Conservation (phyloP, 2,797 vertebrate genomes). For the Harpagifer antarcticus region DNA sequence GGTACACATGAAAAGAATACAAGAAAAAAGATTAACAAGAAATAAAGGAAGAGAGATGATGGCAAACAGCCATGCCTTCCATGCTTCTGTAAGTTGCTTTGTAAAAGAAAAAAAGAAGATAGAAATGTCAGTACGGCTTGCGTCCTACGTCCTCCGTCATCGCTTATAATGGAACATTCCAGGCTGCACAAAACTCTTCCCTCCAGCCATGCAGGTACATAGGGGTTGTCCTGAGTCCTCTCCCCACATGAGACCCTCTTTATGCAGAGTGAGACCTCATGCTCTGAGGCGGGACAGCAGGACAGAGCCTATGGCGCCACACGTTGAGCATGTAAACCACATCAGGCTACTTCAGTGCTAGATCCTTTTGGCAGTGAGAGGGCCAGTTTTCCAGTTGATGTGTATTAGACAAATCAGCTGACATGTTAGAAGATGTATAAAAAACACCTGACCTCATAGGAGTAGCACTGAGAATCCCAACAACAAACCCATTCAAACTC, state of each 20-base stretch:
- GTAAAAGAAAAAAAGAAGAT: slow-evolving; percentile 26
- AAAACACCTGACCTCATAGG: slow-evolving; percentile 42
- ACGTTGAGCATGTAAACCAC: slow-evolving; percentile 35
- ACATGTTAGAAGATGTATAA: not conserved
- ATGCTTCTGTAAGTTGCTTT: slow-evolving; percentile 74
- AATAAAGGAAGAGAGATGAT: slow-evolving; percentile 49
- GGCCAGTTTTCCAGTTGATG: slow-evolving; percentile 16
- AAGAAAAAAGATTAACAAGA: slow-evolving; percentile 14
- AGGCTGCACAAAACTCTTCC: slow-evolving; percentile 53
- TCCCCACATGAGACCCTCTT: slow-evolving; percentile 11
- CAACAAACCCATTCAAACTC: slow-evolving; percentile 22
- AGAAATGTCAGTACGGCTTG: slow-evolving; percentile 49
- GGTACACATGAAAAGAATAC: slow-evolving; percentile 17
- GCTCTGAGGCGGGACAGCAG: slow-evolving; percentile 52
- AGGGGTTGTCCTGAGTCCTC: slow-evolving; percentile 64
- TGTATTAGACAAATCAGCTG: slow-evolving; percentile 21
- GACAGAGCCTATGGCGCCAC: slow-evolving; percentile 67
- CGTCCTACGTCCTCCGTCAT: slow-evolving; percentile 25
- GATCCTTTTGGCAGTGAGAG: slow-evolving; percentile 41
- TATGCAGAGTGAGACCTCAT: slow-evolving; percentile 31
- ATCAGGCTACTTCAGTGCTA: slow-evolving; percentile 62
- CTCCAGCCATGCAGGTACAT: slow-evolving; percentile 74
- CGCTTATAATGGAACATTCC: slow-evolving; percentile 56
- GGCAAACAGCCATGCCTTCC: slow-evolving; percentile 75
- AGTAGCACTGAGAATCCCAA: slow-evolving; percentile 68